A percentile compares a stretch with the other conserved stretches of the same genome.
phyloP scores from a whole-genome alignment of 2,113 vertebrate species.

The Muscicapa adusta region DNA sequence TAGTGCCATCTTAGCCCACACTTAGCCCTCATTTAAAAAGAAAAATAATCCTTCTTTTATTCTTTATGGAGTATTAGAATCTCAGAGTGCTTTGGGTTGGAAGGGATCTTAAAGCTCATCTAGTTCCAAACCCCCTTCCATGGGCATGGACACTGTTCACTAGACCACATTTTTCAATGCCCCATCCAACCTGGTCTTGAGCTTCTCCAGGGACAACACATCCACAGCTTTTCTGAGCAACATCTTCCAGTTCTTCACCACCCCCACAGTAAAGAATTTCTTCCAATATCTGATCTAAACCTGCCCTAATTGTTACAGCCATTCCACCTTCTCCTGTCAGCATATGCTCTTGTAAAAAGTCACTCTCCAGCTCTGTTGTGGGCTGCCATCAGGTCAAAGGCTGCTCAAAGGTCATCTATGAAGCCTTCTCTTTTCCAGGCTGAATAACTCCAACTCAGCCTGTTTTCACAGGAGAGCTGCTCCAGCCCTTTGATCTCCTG shows the following conservation, averaged over 20 bases:
- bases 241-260: background rate
- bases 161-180: background rate
- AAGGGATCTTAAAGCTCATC: background rate
- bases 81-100: background rate
- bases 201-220: background rate
- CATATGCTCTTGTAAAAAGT: background rate
- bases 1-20: too few species aligned
- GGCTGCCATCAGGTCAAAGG: background rate
- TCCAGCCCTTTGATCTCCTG: background rate
- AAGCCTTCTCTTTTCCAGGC: background rate
- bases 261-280: background rate
- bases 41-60: background rate
- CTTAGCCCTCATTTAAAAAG: background rate
- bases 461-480: background rate
- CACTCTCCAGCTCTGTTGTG: background rate
- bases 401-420: background rate
- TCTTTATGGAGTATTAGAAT: too few species aligned
- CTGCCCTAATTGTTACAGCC: background rate
- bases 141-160: background rate
- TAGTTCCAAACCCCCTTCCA: rapidly evolving
- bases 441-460: background rate
- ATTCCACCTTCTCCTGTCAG: background rate
- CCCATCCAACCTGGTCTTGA: background rate
- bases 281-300: background rate
- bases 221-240: background rate